phyloP scores from a whole-genome alignment of 1,140 invertebrate genomes.

The Nymphalis io region DNA sequence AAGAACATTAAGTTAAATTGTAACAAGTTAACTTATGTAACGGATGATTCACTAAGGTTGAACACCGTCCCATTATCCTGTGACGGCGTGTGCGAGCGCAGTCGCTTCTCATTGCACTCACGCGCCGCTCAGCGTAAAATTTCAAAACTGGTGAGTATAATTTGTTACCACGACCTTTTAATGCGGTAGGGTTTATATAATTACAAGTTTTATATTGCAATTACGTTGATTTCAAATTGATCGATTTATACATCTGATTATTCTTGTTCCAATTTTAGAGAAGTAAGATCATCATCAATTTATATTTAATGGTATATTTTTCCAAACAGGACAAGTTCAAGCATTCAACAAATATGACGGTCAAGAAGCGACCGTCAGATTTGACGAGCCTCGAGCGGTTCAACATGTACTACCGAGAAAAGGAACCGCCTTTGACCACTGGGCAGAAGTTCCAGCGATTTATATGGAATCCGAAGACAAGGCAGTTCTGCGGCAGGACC shows the following conservation, averaged over 20 bases:
- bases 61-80: conserved; percentile 53
- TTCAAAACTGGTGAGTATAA: conserved; percentile 23
- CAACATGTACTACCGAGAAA: conserved; percentile 83
- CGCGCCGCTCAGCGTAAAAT: conserved; percentile 27
- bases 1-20: conserved; percentile 25
- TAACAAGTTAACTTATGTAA: conserved; percentile 17
- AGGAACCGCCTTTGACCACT: conserved; percentile 79
- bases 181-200: background rate
- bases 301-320: conserved; percentile 6
- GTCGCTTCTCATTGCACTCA: conserved; percentile 40
- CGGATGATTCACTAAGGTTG: conserved; percentile 34
- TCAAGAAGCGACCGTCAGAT: conserved; percentile 75
- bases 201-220: no score
- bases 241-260: background rate
- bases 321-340: conserved; percentile 4
- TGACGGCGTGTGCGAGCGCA: conserved; percentile 48
- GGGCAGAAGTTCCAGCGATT: conserved; percentile 83
- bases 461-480: conserved; percentile 85
- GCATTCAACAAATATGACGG: conserved; percentile 56
- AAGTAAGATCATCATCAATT: no score
- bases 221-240: background rate
- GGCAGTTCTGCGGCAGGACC: conserved; percentile 85
- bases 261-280: background rate
- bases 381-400: conserved; percentile 81
- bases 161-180: background rate